Conservation (phyloP, 1,140 invertebrate species). For the Chrysoperla carnea region DNA sequence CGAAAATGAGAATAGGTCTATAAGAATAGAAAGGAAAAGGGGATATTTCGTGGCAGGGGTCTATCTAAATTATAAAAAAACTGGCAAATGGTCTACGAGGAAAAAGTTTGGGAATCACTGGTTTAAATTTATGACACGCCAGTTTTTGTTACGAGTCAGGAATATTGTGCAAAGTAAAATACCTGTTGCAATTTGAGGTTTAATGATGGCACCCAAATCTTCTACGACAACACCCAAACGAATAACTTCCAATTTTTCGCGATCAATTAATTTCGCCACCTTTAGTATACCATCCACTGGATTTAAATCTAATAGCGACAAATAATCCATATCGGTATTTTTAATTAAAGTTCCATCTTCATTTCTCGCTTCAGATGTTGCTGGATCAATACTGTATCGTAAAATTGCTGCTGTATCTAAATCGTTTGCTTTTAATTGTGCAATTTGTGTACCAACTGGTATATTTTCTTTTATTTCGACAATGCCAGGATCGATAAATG, state of each 20-base stretch:
- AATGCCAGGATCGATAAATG: slow-evolving; percentile 47
- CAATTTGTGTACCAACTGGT: slow-evolving; percentile 49
- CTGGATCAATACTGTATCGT: slow-evolving; percentile 50
- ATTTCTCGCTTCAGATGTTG: slow-evolving; percentile 54
- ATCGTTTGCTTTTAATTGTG: slow-evolving; percentile 54
- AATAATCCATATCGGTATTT: slow-evolving; percentile 49
- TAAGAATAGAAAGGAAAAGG: too few species aligned
- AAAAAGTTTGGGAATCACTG: too few species aligned
- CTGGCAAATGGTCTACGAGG: too few species aligned
- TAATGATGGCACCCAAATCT: slow-evolving; percentile 63
- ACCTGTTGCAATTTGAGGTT: slow-evolving; percentile 53
- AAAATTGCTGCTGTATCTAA: slow-evolving; percentile 58
- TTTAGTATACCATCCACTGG: slow-evolving; percentile 53
- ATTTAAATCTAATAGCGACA: slow-evolving; percentile 54
- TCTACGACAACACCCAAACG: slow-evolving; percentile 60
- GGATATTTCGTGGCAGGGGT: too few species aligned
- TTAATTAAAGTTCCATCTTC: slow-evolving; percentile 59
- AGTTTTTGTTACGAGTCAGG: too few species aligned
- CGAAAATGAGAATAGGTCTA: too few species aligned
- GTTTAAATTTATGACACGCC: too few species aligned
- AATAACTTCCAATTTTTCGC: slow-evolving; percentile 69
- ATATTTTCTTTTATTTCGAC: slow-evolving; percentile 59
- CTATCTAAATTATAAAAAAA: too few species aligned
- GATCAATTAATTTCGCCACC: slow-evolving; percentile 47
- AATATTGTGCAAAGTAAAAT: slow-evolving; percentile 7